Evolutionary conservation across 2,113 vertebrate genomes (phyloP), one percentile per base, ranked within the genome.

Genomic region (Chionomys nivalis): DNA sequence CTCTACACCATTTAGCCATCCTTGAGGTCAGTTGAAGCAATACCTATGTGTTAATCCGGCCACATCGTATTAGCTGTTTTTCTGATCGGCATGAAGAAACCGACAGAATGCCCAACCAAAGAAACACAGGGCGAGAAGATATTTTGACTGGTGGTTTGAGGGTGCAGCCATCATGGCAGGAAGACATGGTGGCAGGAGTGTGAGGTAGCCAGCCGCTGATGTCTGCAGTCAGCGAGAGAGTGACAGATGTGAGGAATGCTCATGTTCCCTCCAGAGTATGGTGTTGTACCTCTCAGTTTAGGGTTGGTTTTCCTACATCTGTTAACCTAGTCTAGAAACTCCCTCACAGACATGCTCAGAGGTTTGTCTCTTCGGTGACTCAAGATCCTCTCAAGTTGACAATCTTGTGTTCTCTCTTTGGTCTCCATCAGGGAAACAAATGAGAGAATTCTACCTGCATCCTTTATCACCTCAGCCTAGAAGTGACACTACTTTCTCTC

Each of bases 391-490:
- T 70, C 85, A 24, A 16, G 65, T 52, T 70, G 65, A 87, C 21
- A 87, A 19, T 13, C 1, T 4, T 6, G 6, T 11, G n/a, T 66
- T n/a, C 33, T 42, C 23, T 76, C 31, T 87, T 55, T 28, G 1
- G 28, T 94, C 19, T 85, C 16, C 47, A 16, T 90, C 23, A 79
- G 17, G n/a, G 31, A 65, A 87, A 52, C 61, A 85, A 91, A 23
- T 4, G 6, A 77, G 17, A 78, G 33, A 75, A n/a, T 75, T 90
- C 63, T 55, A 0, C 0, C 0, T 3, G 63, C 33, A 24, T 49
- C 14, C 89, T 93, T 76, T 2, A 6, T n/a, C 28, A 10, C 5
- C 16, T 42, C 16, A 89, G 28, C 24, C 5, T 5, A 33, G 26
- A 81, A 12, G 10, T 26, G 68, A 72, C 78, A 73, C 42, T 26